Evolutionary conservation across 2,888 invertebrate species (phyloP).

Genomic region (Cheiracanthium punctorium): DNA sequence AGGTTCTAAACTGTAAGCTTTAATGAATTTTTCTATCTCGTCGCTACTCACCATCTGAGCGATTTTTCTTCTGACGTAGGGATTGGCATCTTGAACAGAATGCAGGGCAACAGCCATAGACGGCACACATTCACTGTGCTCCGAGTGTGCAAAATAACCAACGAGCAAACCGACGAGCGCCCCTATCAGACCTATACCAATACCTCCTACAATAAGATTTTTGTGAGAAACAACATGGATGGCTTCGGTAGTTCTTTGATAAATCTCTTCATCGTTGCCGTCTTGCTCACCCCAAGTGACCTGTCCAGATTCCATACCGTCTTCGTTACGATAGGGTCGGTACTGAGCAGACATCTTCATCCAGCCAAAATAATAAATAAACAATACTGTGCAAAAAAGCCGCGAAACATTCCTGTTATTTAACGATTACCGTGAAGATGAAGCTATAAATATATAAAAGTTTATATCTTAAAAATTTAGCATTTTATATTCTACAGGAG

Average conservation of each 20-base stretch:
- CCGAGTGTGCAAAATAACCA: constrained; percentile 72
- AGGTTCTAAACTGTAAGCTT: constrained; percentile 65
- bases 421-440: too few species aligned
- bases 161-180: constrained; percentile 71
- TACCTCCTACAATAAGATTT: constrained; percentile 64
- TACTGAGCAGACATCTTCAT: constrained; percentile 71
- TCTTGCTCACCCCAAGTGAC: constrained; percentile 72
- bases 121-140: constrained; percentile 70
- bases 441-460: too few species aligned
- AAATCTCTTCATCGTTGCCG: constrained; percentile 72
- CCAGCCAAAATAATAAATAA: constrained; percentile 48
- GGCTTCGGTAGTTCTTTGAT: constrained; percentile 72
- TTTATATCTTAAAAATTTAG: too few species aligned
- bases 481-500: too few species aligned
- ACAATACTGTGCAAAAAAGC: constrained; percentile 17
- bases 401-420: too few species aligned
- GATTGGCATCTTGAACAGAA: constrained; percentile 71
- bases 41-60: constrained; percentile 59
- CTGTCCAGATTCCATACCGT: constrained; percentile 71
- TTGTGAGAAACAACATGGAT: constrained; percentile 41
- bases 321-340: constrained; percentile 71
- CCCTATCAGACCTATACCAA: constrained; percentile 67
- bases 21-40: constrained; percentile 63
- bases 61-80: constrained; percentile 71
- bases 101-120: constrained; percentile 70